Percentiles rank a stretch among this genome's conserved stretches.
Evolutionary conservation across 2,113 vertebrate genomes (phyloP).

Genomic region (Paramormyrops kingsleyae): DNA sequence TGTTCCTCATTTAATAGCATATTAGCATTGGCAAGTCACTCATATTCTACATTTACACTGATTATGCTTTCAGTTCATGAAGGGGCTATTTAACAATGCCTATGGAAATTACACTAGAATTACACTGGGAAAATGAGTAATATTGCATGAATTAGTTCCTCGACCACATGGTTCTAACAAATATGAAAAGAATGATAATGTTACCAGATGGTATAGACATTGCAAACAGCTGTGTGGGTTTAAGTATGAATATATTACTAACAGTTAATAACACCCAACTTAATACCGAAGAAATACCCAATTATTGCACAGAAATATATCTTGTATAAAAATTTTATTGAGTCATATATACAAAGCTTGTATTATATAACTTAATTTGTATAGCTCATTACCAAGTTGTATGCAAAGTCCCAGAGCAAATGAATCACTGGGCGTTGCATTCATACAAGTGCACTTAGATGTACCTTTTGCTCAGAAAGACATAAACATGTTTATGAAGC

Average conservation of each 20-base stretch:
- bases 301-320: background rate
- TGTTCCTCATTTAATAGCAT: background rate
- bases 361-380: background rate
- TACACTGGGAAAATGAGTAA: background rate
- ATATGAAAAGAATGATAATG: background rate
- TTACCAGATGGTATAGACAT: background rate
- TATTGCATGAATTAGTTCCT: background rate
- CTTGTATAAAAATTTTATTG: background rate
- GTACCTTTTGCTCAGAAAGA: background rate
- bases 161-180: background rate
- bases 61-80: conserved; percentile 2
- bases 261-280: background rate
- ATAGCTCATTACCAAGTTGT: background rate
- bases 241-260: background rate
- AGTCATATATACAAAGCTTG: background rate
- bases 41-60: background rate
- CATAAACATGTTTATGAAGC: background rate
- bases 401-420: background rate
- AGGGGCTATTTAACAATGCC: background rate
- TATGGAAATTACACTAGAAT: background rate
- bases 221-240: background rate
- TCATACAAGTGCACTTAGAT: background rate
- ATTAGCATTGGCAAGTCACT: background rate
- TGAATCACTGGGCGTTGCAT: background rate
- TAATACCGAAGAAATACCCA: background rate